phyloP scores from a whole-genome alignment of 2,797 vertebrate species.

The Allobates femoralis region DNA sequence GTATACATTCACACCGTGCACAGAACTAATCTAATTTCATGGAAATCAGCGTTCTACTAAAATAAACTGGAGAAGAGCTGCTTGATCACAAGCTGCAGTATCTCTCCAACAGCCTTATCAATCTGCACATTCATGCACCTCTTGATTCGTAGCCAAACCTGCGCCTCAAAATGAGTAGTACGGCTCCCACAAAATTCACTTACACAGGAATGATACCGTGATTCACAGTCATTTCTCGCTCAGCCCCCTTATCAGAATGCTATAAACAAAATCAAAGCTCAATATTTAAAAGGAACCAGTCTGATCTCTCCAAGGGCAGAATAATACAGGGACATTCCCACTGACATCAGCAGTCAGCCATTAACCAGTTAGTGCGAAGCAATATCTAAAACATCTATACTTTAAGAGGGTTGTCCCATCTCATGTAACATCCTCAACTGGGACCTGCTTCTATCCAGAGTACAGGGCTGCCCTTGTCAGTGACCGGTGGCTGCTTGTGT shows the following conservation, averaged over 20 bases:
- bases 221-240: neutral
- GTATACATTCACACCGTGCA: neutral
- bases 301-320: neutral
- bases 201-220: slow-evolving; percentile 32
- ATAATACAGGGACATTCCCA: neutral
- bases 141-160: slow-evolving; percentile 41
- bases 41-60: slow-evolving; percentile 9
- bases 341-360: too few species aligned
- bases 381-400: too few species aligned
- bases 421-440: too few species aligned
- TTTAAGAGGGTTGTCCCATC: too few species aligned
- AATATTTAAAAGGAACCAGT: neutral
- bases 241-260: neutral
- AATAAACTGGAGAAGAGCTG: slow-evolving; percentile 32
- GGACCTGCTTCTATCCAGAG: too few species aligned
- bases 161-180: neutral
- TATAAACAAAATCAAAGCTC: neutral
- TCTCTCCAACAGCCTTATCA: slow-evolving; percentile 43
- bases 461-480: too few species aligned
- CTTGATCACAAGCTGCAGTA: slow-evolving; percentile 25
- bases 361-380: too few species aligned
- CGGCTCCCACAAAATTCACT: slow-evolving; percentile 37
- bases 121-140: slow-evolving; percentile 25
- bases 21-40: neutral
- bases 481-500: too few species aligned